phyloP scores from a whole-genome alignment of 2,113 vertebrate genomes.

The Girardinichthys multiradiatus region DNA sequence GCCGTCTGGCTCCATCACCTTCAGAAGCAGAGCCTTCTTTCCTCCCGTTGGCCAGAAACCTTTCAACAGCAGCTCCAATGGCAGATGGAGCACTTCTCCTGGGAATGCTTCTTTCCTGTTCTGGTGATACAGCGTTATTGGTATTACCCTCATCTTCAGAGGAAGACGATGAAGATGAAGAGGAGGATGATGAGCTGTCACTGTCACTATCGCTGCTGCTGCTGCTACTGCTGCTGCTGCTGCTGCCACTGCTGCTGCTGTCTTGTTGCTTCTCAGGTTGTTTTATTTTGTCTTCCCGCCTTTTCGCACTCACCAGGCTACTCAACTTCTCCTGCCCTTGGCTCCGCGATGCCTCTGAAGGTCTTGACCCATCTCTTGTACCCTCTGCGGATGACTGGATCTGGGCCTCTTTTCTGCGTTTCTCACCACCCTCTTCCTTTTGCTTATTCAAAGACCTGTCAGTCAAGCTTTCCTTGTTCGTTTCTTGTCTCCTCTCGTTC shows the following conservation, averaged over 20 bases:
- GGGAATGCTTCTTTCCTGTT: constrained; percentile 11
- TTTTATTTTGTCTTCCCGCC: constrained; percentile 23
- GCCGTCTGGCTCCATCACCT: constrained; percentile 1
- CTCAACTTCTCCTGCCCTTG: constrained; percentile 26
- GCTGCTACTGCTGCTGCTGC: constrained; percentile 22
- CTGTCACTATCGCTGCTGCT: constrained; percentile 69
- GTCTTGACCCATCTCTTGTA: neutral
- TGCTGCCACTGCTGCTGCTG: constrained; percentile 57
- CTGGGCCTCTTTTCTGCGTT: constrained; percentile 13
- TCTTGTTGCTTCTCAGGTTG: constrained; percentile 34
- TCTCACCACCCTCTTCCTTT: constrained; percentile 19
- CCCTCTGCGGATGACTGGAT: constrained; percentile 14
- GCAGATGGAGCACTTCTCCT: neutral
- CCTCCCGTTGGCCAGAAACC: constrained; percentile 54
- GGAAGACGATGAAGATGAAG: constrained; percentile 64
- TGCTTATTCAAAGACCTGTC: constrained; percentile 26
- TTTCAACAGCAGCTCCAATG: constrained; percentile 48
- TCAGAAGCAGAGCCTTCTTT: constrained; percentile 29
- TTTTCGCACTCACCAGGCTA: constrained; percentile 35
- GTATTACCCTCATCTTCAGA: constrained; percentile 67
- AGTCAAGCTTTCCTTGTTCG: constrained; percentile 15
- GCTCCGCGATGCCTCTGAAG: constrained; percentile 1
- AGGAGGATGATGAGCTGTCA: constrained; percentile 75
- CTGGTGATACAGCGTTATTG: constrained; percentile 22
- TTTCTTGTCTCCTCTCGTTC: constrained; percentile 22